Base-by-base conservation (phyloP, 2,888 invertebrate species). In the Pandemis cinnamomeana region DNA sequence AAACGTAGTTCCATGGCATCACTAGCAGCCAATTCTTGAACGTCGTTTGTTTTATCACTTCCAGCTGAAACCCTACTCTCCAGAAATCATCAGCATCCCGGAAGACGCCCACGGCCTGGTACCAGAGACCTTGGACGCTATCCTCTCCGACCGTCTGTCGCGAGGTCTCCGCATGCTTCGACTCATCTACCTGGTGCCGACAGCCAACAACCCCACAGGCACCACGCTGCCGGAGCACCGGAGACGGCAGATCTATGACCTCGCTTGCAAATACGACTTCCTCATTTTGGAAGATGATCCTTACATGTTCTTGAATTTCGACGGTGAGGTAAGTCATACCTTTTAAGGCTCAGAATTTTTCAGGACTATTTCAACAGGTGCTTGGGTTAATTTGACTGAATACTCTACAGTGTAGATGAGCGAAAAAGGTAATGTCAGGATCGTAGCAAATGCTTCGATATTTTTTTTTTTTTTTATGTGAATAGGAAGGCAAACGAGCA, bases 201-300 rank as follows among this genome's bases (percentile, higher is more conserved):
- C 96, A 11, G 97, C 96, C 0, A 95, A 95, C 42, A 98, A 98
- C 84, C 97, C 97, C 0, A 96, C 96, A 0, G 97, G 97, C 0
- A 95, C 95, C 0, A 96, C 96, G 0, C 90, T 97, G 71, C 93
- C 96, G 0, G 90, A 95, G 62, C 95, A 95, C 15, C 94, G 97
- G 77, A 95, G 96, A 75, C 92, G 95, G 76, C 95, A 95, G 87
- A 96, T 98, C 61, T 97, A 98, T 84, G 93, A 95, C 78, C 92
- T 97, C 77, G 97, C 97, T 63, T 96, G 96, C 87, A 94, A 95
- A 85, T 97, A 96, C 86, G 96, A 97, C 88, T 95, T 98, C 51
- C 82, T 98, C 8, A 97, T 98, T 70, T 82, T 98, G 7, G 98
- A 98, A 85, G 98, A 98, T 82, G 97, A 97, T 87, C 97, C 98